phyloP scores from a whole-genome alignment of 1,140 invertebrate species.

The Leptoteleia sp. region DNA sequence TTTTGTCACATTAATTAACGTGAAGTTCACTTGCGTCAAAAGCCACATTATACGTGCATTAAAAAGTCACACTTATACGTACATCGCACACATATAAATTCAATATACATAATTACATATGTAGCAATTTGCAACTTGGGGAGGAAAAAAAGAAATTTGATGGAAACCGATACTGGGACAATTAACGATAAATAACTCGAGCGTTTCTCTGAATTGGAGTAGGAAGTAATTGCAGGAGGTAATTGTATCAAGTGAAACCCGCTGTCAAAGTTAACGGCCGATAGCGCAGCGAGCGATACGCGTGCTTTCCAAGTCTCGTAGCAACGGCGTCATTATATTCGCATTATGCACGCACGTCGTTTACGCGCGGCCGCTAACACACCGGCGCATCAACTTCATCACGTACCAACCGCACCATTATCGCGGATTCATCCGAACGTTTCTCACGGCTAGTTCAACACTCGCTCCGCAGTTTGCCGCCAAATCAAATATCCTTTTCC shows the following conservation, averaged over 20 bases:
- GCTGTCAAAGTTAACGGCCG: slow-evolving; percentile 54
- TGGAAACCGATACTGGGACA: slow-evolving; percentile 4
- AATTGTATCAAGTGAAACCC: slow-evolving; percentile 48
- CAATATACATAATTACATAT: no score
- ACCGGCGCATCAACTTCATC: slow-evolving; percentile 52
- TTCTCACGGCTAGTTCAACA: slow-evolving; percentile 47
- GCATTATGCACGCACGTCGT: slow-evolving; percentile 68
- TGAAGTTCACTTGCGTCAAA: no score
- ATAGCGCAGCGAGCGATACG: slow-evolving; percentile 33
- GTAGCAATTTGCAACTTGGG: no score
- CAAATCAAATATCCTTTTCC: slow-evolving; percentile 37
- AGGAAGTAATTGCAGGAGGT: slow-evolving; percentile 38
- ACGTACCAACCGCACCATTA: slow-evolving; percentile 50
- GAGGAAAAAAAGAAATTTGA: slow-evolving; percentile 16
- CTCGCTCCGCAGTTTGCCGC: slow-evolving; percentile 14
- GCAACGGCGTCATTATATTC: slow-evolving; percentile 71
- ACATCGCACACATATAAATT: no score
- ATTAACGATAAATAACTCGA: slow-evolving; percentile 5
- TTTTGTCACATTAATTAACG: no score
- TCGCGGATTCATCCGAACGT: slow-evolving; percentile 53
- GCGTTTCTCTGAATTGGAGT: slow-evolving; percentile 39
- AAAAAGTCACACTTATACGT: no score
- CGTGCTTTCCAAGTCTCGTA: slow-evolving; percentile 41
- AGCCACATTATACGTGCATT: no score
- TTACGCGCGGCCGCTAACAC: slow-evolving; percentile 30